These are phyloP conservation scores for Cercocebus atys DNA, from an alignment of 2,113 vertebrate species.

Conservation along the genomic window DNA sequence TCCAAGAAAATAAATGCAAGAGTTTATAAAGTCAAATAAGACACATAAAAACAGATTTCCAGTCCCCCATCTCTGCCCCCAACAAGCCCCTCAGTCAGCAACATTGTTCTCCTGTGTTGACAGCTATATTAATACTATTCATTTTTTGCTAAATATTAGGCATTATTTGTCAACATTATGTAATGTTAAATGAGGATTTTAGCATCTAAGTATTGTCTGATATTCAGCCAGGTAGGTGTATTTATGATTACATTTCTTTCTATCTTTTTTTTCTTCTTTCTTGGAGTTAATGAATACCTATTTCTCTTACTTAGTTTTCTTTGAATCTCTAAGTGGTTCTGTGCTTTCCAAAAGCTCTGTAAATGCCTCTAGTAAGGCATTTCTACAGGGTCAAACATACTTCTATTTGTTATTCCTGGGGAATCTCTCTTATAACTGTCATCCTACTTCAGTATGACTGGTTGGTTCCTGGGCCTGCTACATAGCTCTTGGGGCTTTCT, in stretches of 20 bases:
- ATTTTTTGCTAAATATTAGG: background rate
- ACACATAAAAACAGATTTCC: background rate
- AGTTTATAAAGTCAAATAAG: background rate
- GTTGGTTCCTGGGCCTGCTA: background rate
- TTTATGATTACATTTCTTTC: background rate
- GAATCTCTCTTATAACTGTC: background rate
- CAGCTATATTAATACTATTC: background rate
- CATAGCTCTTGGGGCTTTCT: background rate
- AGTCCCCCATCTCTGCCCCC: background rate
- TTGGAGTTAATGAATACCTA: background rate
- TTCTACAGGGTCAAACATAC: background rate
- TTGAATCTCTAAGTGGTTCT: background rate
- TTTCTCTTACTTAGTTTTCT: background rate
- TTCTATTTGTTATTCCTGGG: background rate
- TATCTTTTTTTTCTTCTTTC: background rate
- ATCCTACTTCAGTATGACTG: background rate
- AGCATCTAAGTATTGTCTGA: too few relatives aligned
- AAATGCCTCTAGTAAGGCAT: background rate
- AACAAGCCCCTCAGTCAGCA: background rate
- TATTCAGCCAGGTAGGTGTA: background rate
- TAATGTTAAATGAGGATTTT: background rate
- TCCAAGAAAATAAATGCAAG: background rate
- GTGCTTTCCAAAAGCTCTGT: background rate
- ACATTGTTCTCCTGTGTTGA: background rate
- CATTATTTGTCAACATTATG: background rate